phyloP scores from a whole-genome alignment of 1,140 invertebrate species.

The Drosophila carrolli region DNA sequence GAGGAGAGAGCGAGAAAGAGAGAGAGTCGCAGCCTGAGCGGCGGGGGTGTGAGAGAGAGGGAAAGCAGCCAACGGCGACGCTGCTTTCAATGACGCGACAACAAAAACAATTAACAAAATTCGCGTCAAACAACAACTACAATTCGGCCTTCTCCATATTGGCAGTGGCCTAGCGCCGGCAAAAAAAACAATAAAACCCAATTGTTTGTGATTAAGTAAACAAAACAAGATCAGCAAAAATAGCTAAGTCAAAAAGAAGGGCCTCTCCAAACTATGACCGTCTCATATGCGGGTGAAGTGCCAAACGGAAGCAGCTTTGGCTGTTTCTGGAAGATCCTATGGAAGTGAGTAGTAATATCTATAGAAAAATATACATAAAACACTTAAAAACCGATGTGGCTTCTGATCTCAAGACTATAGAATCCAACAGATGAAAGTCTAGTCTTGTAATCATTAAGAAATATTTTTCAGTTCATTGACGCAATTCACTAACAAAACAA shows the following conservation, averaged over 20 bases:
- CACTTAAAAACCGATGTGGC: neutral
- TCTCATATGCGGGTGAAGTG: constrained; percentile 94
- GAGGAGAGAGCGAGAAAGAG: constrained; percentile 19
- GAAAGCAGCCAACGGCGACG: constrained; percentile 46
- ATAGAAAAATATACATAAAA: neutral
- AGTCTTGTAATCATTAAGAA: no score
- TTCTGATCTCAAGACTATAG: no score
- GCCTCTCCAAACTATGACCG: constrained; percentile 88
- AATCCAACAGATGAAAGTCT: no score
- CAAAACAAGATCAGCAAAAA: constrained; percentile 31
- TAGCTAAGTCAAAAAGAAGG: constrained; percentile 25
- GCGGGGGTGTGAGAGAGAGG: constrained; percentile 19
- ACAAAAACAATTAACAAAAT: constrained; percentile 51
- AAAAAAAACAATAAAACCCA: constrained; percentile 33
- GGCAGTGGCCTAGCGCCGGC: constrained; percentile 36
- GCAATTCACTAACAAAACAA: no score
- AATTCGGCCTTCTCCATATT: constrained; percentile 49
- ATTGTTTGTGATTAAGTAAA: constrained; percentile 43
- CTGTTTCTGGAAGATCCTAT: constrained; percentile 94
- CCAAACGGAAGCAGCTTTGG: constrained; percentile 95
- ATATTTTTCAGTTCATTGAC: no score
- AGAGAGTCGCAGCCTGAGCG: neutral
- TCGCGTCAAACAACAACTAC: constrained; percentile 42
- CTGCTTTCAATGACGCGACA: constrained; percentile 51
- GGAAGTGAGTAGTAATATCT: constrained; percentile 90